Conservation (phyloP, 2,113 vertebrate species). For the Cyphomyrus discorhynchus region DNA sequence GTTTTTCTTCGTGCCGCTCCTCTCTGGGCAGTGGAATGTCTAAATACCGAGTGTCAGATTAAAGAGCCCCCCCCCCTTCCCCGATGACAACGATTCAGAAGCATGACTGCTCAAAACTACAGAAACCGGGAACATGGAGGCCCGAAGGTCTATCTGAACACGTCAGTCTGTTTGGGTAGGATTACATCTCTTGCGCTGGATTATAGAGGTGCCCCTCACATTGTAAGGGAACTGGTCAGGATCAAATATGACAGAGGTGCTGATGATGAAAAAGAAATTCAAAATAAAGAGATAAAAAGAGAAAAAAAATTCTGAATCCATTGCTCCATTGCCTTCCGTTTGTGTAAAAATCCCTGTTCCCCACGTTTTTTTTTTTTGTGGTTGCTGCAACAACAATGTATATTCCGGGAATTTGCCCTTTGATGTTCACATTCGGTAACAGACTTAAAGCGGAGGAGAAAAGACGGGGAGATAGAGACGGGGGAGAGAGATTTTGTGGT, state of each 20-base stretch:
- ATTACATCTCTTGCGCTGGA: constrained; percentile 52
- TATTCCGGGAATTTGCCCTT: constrained; percentile 45
- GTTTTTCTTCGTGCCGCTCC: background rate
- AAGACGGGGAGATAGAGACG: constrained; percentile 44
- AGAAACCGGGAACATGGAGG: constrained; percentile 28
- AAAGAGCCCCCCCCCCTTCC: background rate
- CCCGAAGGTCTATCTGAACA: constrained; percentile 44
- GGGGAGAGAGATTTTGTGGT: constrained; percentile 50
- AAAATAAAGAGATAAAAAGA: constrained; percentile 48
- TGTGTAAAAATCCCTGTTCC: constrained; percentile 31
- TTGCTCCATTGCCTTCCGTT: constrained; percentile 27
- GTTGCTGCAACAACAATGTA: constrained; percentile 45
- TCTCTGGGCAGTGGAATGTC: constrained; percentile 6
- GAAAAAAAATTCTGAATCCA: constrained; percentile 16
- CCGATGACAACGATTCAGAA: constrained; percentile 9
- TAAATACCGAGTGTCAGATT: constrained; percentile 7
- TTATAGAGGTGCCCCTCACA: constrained; percentile 52
- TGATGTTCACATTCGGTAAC: constrained; percentile 64
- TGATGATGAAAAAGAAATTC: constrained; percentile 39
- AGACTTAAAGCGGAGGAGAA: constrained; percentile 49
- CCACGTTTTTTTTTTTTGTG: constrained; percentile 1
- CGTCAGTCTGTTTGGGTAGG: constrained; percentile 30
- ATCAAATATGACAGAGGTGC: background rate
- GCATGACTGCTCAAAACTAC: constrained; percentile 10
- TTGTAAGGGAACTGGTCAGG: constrained; percentile 2